Base-by-base conservation (phyloP, 2,888 invertebrate genomes). In the Dasypolia templi region DNA sequence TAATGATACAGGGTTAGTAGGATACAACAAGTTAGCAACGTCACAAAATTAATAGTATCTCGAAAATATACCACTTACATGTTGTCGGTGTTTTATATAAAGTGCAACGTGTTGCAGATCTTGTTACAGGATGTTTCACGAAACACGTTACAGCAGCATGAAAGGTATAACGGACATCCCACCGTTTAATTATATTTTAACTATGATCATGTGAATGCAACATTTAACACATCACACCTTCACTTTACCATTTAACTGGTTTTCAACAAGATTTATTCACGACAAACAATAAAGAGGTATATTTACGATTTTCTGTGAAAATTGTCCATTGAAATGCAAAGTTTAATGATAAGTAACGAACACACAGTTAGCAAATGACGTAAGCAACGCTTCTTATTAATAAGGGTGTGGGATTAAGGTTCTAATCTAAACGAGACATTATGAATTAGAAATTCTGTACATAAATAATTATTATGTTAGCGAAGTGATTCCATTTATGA, bases 1-100 rank as follows among this genome's bases (percentile, higher is more conserved):
- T 86, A 82, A 84, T 87, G 86, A 72, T 77, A 84, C 71, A 83
- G 71, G 81, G 76, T 86, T 81, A 81, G 56, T 63, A 68, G 73
- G 78, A 68, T 86, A 79, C 39, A 73, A 82, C 62, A 82, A 61
- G 46, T 68, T 72, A 77, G 61, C 67, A 69, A 82, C 66, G 26
- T 63, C 55, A 74, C 72, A 61, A 62, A 7, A 68, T 61, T 44
- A 32, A 72, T 65, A 19, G 59, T 29, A 79, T 58, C 12, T 46
- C 12, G 17, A 22, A 68, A 59, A 72, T 65, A 81, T 59, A 79
- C 71, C 75, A 67, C 69, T 61, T 63, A 35, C 2, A n/a, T 58
- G 26, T 32, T 14, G 39, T n/a, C 11, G 12, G 7, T 11, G 1
- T 32, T n/a, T 49, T 68, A 11, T 32, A 11, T 11, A 12, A 35